phyloP scores from a whole-genome alignment of 2,113 vertebrate species.

The Manacus vitellinus region DNA sequence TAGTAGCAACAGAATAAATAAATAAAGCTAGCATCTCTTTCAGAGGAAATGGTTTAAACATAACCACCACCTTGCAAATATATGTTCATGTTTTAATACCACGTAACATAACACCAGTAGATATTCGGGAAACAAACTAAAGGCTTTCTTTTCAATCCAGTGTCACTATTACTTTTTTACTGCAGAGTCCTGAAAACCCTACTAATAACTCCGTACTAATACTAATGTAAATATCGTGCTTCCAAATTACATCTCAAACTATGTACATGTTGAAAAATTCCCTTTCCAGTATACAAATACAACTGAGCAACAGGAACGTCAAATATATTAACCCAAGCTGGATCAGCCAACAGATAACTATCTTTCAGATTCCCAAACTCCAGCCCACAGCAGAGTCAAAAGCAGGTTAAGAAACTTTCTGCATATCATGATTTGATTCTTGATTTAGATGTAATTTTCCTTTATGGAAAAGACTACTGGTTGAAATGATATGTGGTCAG shows the following conservation, averaged over 20 bases:
- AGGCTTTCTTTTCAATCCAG: neutral
- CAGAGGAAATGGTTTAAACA: neutral
- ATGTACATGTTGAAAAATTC: neutral
- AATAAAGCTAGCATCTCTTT: neutral
- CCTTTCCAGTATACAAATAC: neutral
- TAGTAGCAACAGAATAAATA: neutral
- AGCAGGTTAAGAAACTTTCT: neutral
- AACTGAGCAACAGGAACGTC: neutral
- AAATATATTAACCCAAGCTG: neutral
- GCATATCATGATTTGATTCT: neutral
- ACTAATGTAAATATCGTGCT: neutral
- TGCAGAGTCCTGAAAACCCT: neutral
- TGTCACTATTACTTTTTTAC: neutral
- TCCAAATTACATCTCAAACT: neutral
- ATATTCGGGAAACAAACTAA: neutral
- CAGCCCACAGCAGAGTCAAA: neutral
- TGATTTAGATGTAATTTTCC: neutral
- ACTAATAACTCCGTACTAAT: neutral
- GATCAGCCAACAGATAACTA: neutral
- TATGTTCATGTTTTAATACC: neutral
- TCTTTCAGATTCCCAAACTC: neutral
- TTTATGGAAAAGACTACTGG: neutral
- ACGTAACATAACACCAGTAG: neutral
- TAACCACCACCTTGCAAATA: neutral
- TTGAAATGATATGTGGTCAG: accelerated